phyloP scores from a whole-genome alignment of 1,140 invertebrate species.

The Camponotus pennsylvanicus region DNA sequence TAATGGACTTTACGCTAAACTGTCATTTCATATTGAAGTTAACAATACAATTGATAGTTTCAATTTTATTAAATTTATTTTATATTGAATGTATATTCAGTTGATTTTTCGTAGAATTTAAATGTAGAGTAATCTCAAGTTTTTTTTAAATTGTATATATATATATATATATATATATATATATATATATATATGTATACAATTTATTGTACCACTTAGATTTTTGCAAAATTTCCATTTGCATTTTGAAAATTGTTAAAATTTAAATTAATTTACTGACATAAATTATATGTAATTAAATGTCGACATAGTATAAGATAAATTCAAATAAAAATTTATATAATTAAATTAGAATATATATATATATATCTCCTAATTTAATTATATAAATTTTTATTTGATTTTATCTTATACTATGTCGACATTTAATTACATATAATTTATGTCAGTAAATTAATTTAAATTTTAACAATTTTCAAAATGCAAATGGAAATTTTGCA shows the following conservation, averaged over 20 bases:
- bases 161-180: too few relatives aligned
- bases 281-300: not conserved
- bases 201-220: not conserved
- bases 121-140: not conserved
- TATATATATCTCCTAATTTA: not conserved
- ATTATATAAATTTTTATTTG: slow-evolving; percentile 5
- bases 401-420: not conserved
- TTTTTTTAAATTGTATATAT: not conserved
- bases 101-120: not conserved
- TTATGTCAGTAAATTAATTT: not conserved
- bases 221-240: not conserved
- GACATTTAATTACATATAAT: not conserved
- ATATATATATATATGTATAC: too few relatives aligned
- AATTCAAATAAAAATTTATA: not conserved
- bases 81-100: not conserved
- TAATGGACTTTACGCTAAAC: not conserved
- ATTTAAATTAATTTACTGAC: not conserved
- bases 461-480: not conserved
- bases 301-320: not conserved
- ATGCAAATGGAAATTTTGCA: not conserved
- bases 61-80: not conserved
- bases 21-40: not conserved
- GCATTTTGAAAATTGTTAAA: not conserved
- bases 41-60: not conserved
- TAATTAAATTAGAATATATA: not conserved